phyloP scores from a whole-genome alignment of 2,797 vertebrate genomes.

The Sebastes hubbsi region DNA sequence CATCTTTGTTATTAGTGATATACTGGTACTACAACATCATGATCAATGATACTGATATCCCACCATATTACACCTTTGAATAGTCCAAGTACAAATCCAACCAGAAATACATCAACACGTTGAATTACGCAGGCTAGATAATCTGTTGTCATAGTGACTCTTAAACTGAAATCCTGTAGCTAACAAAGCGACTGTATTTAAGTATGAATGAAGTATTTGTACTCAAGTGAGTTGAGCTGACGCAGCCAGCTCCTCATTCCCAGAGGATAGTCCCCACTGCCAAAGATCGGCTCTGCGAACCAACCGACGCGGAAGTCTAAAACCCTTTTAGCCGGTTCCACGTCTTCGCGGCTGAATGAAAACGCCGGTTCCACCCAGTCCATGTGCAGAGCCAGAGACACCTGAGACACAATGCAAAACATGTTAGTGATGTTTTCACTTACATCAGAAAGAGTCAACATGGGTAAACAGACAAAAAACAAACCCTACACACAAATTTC shows the following conservation, averaged over 20 bases:
- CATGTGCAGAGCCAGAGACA: constrained; percentile 92
- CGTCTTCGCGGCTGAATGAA: constrained; percentile 88
- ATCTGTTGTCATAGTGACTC: background rate
- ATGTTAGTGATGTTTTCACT: background rate
- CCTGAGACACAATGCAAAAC: constrained; percentile 50
- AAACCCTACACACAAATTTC: background rate
- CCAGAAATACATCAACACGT: background rate
- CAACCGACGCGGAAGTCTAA: constrained; percentile 92
- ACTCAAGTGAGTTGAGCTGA: constrained; percentile 84
- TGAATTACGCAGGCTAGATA: background rate
- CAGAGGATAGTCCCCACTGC: constrained; percentile 90
- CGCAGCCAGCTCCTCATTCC: constrained; percentile 92
- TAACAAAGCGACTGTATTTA: background rate
- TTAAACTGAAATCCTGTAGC: background rate
- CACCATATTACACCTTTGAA: background rate
- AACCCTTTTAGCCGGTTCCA: constrained; percentile 88
- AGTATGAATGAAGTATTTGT: constrained; percentile 3
- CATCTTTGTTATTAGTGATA: background rate
- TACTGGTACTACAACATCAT: background rate
- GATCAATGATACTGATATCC: background rate
- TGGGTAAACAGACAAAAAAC: too few relatives aligned
- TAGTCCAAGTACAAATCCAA: background rate
- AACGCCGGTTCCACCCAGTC: constrained; percentile 97
- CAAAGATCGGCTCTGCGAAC: constrained; percentile 95
- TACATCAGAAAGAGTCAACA: background rate